A percentile compares a stretch with the other conserved stretches of the same genome.
phyloP scores from a whole-genome alignment of 2,113 vertebrate genomes.

The Asarcornis scutulata region DNA sequence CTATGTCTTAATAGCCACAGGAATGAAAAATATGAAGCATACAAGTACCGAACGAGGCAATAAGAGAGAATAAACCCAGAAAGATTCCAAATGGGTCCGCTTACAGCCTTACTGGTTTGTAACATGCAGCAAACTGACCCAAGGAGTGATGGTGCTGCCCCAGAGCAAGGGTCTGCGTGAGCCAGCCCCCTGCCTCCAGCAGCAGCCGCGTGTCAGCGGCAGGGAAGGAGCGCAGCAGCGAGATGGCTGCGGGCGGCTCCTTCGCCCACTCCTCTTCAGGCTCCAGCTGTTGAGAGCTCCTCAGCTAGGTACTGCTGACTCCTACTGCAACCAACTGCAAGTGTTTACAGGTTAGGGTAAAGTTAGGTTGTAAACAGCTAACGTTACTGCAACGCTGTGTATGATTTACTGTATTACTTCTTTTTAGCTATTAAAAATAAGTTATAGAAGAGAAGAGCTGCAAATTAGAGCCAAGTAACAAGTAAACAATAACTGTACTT shows the following conservation, averaged over 20 bases:
- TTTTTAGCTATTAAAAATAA: background rate
- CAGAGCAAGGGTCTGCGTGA: background rate
- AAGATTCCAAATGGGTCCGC: background rate
- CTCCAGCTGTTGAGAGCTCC: background rate
- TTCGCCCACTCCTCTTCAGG: background rate
- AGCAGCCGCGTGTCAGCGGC: background rate
- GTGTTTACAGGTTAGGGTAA: background rate
- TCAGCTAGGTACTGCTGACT: background rate
- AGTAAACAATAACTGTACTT: background rate
- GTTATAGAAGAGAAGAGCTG: background rate
- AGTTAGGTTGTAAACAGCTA: background rate
- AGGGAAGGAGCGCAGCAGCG: background rate
- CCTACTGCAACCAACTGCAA: background rate
- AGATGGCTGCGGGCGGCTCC: background rate
- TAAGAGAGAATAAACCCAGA: background rate
- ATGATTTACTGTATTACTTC: background rate
- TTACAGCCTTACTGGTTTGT: background rate
- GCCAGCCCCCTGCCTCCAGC: background rate
- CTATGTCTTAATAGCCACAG: background rate
- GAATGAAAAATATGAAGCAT: background rate
- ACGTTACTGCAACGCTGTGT: background rate
- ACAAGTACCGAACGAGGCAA: background rate
- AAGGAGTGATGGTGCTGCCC: rapidly evolving
- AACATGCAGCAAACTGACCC: background rate
- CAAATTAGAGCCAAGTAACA: background rate